phyloP scores from a whole-genome alignment of 2,888 invertebrate species.

The Campoplex nolae region DNA sequence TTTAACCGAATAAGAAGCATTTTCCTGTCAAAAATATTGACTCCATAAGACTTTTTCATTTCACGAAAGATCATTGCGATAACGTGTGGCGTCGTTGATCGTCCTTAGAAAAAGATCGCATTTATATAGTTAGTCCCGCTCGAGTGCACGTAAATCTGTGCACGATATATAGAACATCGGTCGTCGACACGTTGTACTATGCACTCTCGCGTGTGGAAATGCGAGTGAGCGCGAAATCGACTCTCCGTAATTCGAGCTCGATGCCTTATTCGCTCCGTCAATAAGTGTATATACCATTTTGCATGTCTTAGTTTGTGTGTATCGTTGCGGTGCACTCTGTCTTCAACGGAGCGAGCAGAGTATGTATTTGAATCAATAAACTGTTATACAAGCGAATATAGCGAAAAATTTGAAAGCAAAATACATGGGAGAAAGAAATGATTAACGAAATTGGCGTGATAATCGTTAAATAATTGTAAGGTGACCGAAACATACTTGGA shows the following conservation, averaged over 20 bases:
- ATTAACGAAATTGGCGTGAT: neutral
- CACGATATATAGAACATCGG: conserved; percentile 29
- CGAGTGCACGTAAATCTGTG: conserved; percentile 31
- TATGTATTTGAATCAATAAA: conserved; percentile 52
- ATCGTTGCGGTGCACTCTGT: conserved; percentile 38
- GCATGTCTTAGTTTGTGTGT: neutral
- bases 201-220: conserved; percentile 60
- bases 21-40: neutral
- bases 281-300: conserved; percentile 6
- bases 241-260: conserved; percentile 61
- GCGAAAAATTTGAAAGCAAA: neutral
- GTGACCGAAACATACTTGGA: no score
- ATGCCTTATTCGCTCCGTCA: conserved; percentile 40
- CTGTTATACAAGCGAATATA: neutral
- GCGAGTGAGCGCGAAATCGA: conserved; percentile 60
- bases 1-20: neutral
- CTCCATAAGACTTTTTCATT: conserved; percentile 14
- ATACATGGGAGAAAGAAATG: neutral
- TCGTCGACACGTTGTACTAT: conserved; percentile 24
- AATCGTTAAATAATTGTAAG: neutral
- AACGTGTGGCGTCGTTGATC: conserved; percentile 39
- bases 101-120: conserved; percentile 46
- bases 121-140: conserved; percentile 52
- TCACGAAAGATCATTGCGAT: conserved; percentile 28
- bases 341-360: conserved; percentile 50